Evolutionary conservation across 2,113 vertebrate species (phyloP).

Genomic region (Ochotona curzoniae): DNA sequence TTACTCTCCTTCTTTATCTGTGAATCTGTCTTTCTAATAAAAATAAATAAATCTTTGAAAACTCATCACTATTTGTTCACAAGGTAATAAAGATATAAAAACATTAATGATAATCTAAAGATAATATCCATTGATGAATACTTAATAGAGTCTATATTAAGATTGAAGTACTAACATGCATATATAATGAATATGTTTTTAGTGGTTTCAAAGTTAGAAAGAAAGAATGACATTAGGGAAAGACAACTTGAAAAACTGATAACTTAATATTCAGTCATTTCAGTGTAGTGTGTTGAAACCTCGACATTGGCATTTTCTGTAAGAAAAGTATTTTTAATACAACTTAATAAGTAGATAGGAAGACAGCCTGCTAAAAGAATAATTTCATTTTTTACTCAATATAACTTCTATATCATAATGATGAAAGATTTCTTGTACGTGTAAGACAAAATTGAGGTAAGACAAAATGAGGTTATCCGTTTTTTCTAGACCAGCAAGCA

Average conservation of each 20-base stretch:
- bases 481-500: conserved; percentile 62
- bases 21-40: too few relatives aligned
- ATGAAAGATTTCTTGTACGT: conserved; percentile 66
- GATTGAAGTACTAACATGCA: conserved; percentile 3
- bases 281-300: conserved; percentile 35
- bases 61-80: not conserved
- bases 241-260: conserved; percentile 25
- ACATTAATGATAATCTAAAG: not conserved
- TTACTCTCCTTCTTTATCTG: too few relatives aligned
- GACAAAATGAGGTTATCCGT: conserved; percentile 70
- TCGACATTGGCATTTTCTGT: conserved; percentile 52
- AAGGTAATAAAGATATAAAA: not conserved
- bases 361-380: conserved; percentile 67
- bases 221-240: not conserved
- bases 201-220: conserved; percentile 26
- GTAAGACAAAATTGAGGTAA: conserved; percentile 72
- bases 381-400: conserved; percentile 67
- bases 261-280: conserved; percentile 43
- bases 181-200: conserved; percentile 39
- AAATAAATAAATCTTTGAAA: too few relatives aligned
- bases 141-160: conserved; percentile 4
- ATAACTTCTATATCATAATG: conserved; percentile 65
- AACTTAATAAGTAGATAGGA: conserved; percentile 17
- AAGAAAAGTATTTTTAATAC: conserved; percentile 60
- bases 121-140: not conserved